These are phyloP conservation scores for Bombyx huttoni DNA, from an alignment of 2,888 invertebrate species.

Conservation along the genomic window DNA sequence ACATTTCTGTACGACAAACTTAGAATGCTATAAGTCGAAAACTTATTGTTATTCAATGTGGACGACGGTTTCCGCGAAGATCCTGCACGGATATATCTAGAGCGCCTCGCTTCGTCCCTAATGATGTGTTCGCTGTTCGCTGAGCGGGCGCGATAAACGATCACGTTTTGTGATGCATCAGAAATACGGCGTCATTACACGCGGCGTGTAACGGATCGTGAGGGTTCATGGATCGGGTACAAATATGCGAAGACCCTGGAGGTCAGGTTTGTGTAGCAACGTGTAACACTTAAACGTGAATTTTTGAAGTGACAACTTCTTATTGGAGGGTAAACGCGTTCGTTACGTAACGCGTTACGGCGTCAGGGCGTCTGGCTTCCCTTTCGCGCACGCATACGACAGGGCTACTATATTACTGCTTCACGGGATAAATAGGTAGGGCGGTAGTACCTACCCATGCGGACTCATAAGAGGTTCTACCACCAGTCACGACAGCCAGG, in stretches of 20 bases:
- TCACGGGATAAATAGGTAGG: too few species aligned
- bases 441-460: too few species aligned
- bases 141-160: conserved; percentile 2
- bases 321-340: too few species aligned
- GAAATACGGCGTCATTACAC: neutral
- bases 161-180: conserved; percentile 3
- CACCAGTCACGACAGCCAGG: too few species aligned
- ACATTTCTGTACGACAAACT: too few species aligned
- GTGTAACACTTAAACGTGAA: too few species aligned
- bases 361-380: too few species aligned
- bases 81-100: neutral
- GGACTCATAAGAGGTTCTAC: too few species aligned
- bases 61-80: neutral
- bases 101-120: neutral
- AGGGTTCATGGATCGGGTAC: neutral
- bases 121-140: neutral
- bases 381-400: too few species aligned
- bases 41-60: neutral
- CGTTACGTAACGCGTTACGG: too few species aligned
- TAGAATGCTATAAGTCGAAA: neutral
- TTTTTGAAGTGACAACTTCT: too few species aligned
- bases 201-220: neutral
- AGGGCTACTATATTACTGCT: too few species aligned
- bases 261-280: neutral
- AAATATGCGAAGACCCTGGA: neutral